Evolutionary conservation across 2,113 vertebrate genomes (phyloP).

Genomic region (Hippocampus barbouri): DNA sequence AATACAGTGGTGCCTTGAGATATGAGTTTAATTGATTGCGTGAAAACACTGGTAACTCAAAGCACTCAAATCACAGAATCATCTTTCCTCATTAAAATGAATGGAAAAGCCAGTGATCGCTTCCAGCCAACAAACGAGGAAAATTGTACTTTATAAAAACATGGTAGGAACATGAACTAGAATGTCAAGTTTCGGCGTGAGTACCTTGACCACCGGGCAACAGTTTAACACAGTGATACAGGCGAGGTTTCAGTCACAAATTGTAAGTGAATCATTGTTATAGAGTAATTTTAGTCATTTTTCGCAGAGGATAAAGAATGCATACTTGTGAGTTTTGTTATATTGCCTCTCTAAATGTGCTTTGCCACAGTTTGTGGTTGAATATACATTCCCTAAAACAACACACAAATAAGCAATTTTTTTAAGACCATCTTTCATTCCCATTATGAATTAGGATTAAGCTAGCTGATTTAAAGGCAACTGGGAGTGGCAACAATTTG

Average conservation of each 20-base stretch:
- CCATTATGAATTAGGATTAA: background rate
- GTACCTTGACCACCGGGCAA: background rate
- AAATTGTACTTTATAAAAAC: background rate
- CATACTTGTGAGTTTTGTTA: background rate
- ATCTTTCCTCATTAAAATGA: background rate
- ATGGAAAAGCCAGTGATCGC: background rate
- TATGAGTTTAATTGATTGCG: background rate
- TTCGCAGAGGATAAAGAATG: background rate
- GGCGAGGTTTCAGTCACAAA: too few species aligned
- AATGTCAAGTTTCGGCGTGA: too few species aligned
- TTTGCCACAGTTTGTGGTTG: background rate
- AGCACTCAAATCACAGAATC: background rate
- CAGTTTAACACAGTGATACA: background rate
- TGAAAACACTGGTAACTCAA: background rate
- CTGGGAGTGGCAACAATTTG: too few species aligned
- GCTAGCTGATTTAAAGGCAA: background rate
- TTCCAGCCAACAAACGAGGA: background rate
- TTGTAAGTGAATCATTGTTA: too few species aligned
- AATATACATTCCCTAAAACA: background rate
- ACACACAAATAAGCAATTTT: too few species aligned
- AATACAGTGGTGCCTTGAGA: constrained; percentile 26
- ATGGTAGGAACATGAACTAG: background rate
- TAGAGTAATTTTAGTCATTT: background rate
- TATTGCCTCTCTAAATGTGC: background rate
- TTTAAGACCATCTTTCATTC: too few species aligned